Conservation (phyloP, 2,888 invertebrate genomes). For the Calliopum simillimum region DNA sequence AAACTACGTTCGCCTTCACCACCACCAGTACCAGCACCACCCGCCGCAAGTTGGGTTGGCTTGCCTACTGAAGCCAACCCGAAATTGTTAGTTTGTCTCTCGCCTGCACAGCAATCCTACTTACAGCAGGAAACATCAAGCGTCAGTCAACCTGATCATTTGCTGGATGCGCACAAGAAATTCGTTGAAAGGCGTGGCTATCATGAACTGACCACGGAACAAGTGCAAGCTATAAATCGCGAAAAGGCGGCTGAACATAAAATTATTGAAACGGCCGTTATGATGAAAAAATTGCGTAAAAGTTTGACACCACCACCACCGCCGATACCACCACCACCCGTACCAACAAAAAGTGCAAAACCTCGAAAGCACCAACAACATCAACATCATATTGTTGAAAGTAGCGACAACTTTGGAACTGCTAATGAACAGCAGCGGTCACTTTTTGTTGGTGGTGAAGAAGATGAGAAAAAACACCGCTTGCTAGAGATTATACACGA, state of each 20-base stretch:
- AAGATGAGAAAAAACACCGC: constrained; percentile 69
- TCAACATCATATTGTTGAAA: constrained; percentile 34
- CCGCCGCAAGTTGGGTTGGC: constrained; percentile 70
- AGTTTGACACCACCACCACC: constrained; percentile 60
- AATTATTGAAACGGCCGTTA: constrained; percentile 56
- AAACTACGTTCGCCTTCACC: constrained; percentile 36
- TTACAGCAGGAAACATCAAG: constrained; percentile 68
- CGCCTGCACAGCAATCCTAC: constrained; percentile 77
- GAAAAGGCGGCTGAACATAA: constrained; percentile 56
- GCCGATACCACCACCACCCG: constrained; percentile 60
- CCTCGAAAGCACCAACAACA: constrained; percentile 43
- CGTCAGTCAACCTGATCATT: constrained; percentile 69
- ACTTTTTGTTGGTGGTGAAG: constrained; percentile 58
- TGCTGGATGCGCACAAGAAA: constrained; percentile 78
- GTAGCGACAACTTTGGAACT: constrained; percentile 48
- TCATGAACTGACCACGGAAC: constrained; percentile 66
- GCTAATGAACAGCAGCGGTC: constrained; percentile 45
- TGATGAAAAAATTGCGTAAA: constrained; percentile 63
- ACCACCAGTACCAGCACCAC: constrained; percentile 37
- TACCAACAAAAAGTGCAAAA: constrained; percentile 60
- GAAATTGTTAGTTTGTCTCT: constrained; percentile 75
- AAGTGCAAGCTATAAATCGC: constrained; percentile 57
- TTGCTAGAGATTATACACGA: constrained; percentile 75
- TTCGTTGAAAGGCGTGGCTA: constrained; percentile 75
- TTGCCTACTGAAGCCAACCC: constrained; percentile 73